A percentile compares a stretch with the other conserved stretches of the same genome.
Evolutionary conservation across 2,113 vertebrate species (phyloP).

Genomic region (Forbesichthys agassizii): DNA sequence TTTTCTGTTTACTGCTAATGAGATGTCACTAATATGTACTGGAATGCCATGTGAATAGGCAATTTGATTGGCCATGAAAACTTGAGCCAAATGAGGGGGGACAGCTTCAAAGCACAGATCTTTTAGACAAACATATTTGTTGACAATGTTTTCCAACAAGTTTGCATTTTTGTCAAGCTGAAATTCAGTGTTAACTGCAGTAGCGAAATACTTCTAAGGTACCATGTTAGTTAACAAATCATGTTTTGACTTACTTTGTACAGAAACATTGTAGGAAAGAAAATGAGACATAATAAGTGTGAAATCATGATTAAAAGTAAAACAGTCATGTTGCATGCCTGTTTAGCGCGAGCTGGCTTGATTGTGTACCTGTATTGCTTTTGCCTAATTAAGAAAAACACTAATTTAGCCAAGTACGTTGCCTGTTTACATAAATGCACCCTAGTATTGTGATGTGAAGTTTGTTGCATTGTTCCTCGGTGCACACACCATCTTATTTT

Average conservation of each 20-base stretch:
- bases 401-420: slow-evolving; percentile 69
- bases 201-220: slow-evolving; percentile 64
- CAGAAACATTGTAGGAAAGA: slow-evolving; percentile 55
- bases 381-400: slow-evolving; percentile 70
- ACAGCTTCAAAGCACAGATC: slow-evolving; percentile 70
- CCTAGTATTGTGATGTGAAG: slow-evolving; percentile 64
- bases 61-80: slow-evolving; percentile 76
- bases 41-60: slow-evolving; percentile 75
- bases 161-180: slow-evolving; percentile 68
- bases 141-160: slow-evolving; percentile 72
- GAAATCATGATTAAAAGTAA: slow-evolving; percentile 72
- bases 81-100: slow-evolving; percentile 79
- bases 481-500: slow-evolving; percentile 66
- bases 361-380: slow-evolving; percentile 67
- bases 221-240: slow-evolving; percentile 68
- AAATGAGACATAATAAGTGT: slow-evolving; percentile 53
- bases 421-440: slow-evolving; percentile 68
- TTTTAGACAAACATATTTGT: slow-evolving; percentile 75
- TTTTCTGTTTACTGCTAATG: slow-evolving; percentile 81
- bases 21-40: slow-evolving; percentile 81
- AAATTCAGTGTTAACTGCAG: slow-evolving; percentile 64
- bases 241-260: slow-evolving; percentile 59
- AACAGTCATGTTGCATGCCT: slow-evolving; percentile 56
- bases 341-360: slow-evolving; percentile 42
- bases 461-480: slow-evolving; percentile 67